Evolutionary conservation across 2,888 invertebrate species (phyloP).

Genomic region (Zeuzera pyrina): DNA sequence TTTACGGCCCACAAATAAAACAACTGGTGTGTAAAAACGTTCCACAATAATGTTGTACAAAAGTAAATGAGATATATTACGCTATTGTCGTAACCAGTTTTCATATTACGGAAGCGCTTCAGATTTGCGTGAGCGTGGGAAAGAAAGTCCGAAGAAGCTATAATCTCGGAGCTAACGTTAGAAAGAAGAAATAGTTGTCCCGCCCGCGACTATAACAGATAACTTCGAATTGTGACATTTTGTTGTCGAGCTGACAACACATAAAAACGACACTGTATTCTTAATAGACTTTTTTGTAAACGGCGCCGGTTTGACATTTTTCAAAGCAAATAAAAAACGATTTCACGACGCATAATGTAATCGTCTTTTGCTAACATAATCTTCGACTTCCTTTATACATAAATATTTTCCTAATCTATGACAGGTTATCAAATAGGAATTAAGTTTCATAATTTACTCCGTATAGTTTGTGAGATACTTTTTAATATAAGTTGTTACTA

Average conservation of each 20-base stretch:
- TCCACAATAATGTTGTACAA: conserved; percentile 18
- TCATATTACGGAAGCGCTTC: conserved; percentile 16
- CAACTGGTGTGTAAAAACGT: conserved; percentile 16
- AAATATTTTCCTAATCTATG: too few species aligned
- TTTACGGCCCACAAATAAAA: conserved; percentile 26
- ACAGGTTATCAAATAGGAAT: too few species aligned
- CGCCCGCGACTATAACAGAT: conserved; percentile 11
- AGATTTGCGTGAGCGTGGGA: conserved; percentile 32
- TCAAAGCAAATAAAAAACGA: too few species aligned
- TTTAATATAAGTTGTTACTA: conserved; percentile 39
- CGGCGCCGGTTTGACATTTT: too few species aligned
- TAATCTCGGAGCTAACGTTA: conserved; percentile 16
- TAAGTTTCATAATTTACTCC: too few species aligned
- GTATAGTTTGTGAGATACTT: too few species aligned
- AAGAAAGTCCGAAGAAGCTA: conserved; percentile 19
- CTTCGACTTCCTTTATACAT: too few species aligned
- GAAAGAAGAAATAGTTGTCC: conserved; percentile 13
- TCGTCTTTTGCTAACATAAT: too few species aligned
- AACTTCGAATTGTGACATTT: conserved; percentile 9
- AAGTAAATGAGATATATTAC: conserved; percentile 29
- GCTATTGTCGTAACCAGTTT: conserved; percentile 25
- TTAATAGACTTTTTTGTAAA: too few species aligned
- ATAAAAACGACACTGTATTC: neutral
- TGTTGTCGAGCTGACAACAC: conserved; percentile 1
- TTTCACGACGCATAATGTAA: too few species aligned